Base-by-base conservation (phyloP, 2,797 vertebrate genomes). In the Sebastiscus albofasciatus region DNA sequence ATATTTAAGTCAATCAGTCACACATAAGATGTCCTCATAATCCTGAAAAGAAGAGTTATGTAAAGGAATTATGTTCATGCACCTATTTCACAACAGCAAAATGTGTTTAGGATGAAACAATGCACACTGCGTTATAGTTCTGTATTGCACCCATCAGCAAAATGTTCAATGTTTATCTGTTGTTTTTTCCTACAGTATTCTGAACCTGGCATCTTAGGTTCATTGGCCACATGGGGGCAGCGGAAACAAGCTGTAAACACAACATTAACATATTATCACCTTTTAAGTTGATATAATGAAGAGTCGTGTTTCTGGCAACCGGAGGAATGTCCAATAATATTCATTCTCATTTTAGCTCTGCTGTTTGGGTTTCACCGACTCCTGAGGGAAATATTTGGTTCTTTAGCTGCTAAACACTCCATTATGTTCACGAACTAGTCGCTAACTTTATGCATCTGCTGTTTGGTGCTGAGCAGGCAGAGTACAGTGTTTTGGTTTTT, bases 1-100 rank as follows among this genome's bases (percentile, higher is more conserved):
- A 89, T 71, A 85, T 90, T 82, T 74, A 83, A 75, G 70, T 87
- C 58, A 90, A 85, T 18, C 18, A 75, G 64, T 85, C 49, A 79
- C 66, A 67, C 14, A 54, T 62, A 61, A 42, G 54, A 75, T 54
- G 67, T 16, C 67, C 27, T 81, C 36, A 72, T 26, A 71, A 36
- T 67, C 71, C 88, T 88, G 80, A 61, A 89, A 92, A 79, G 61
- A 18, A 64, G 16, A 64, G 16, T 60, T 54, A 18, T 22, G 36
- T 73, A 13, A 75, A 68, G 4, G 16, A 59, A 58, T 46, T 52
- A 68, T 22, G 11, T 58, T 39, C 7, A 70, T 31, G 14, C 34
- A 64, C 13, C 3, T 2, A 67, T 59, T 75, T 46, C 67, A 52
- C 34, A 73, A 26, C 7, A 55, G 6, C 6, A 33, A 69, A 56